Evolutionary conservation across 2,888 invertebrate species (phyloP).

Genomic region (Agonopterix subpropinquella): DNA sequence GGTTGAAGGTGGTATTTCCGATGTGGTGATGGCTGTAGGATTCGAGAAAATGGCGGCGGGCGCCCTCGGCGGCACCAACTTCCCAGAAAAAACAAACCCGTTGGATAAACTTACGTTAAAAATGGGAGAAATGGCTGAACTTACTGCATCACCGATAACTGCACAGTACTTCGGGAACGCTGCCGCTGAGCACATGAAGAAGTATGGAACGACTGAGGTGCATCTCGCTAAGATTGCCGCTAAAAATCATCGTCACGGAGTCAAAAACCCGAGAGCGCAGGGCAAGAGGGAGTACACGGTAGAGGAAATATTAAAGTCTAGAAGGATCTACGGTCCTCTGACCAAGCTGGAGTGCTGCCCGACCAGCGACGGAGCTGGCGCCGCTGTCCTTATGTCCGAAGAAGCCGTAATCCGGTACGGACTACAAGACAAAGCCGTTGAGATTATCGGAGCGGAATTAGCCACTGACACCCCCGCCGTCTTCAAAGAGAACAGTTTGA

Average conservation of each 20-base stretch:
- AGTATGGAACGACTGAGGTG: conserved; percentile 93
- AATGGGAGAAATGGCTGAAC: conserved; percentile 88
- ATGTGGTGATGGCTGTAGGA: conserved; percentile 94
- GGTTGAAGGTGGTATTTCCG: conserved; percentile 89
- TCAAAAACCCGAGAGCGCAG: conserved; percentile 98
- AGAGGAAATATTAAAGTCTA: conserved; percentile 92
- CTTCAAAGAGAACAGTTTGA: conserved; percentile 84
- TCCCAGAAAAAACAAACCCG: conserved; percentile 90
- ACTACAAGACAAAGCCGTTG: conserved; percentile 89
- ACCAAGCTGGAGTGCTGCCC: conserved; percentile 99
- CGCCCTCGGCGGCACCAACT: conserved; percentile 84
- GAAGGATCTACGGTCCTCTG: conserved; percentile 91
- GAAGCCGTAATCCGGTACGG: conserved; percentile 90
- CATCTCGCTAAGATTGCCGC: conserved; percentile 98
- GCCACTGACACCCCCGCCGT: conserved; percentile 92
- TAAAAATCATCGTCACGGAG: conserved; percentile 98
- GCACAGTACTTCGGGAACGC: conserved; percentile 98
- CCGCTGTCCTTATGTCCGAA: conserved; percentile 93
- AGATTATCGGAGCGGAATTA: conserved; percentile 98
- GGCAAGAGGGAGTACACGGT: conserved; percentile 93
- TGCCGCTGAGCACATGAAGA: conserved; percentile 95
- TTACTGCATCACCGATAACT: conserved; percentile 89
- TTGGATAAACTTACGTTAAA: conserved; percentile 90
- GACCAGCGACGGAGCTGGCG: conserved; percentile 98
- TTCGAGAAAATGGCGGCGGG: conserved; percentile 99